Percentiles rank a stretch among this genome's conserved stretches.
Evolutionary conservation across 2,113 vertebrate genomes (phyloP).

Genomic region (Lophura nycthemera): DNA sequence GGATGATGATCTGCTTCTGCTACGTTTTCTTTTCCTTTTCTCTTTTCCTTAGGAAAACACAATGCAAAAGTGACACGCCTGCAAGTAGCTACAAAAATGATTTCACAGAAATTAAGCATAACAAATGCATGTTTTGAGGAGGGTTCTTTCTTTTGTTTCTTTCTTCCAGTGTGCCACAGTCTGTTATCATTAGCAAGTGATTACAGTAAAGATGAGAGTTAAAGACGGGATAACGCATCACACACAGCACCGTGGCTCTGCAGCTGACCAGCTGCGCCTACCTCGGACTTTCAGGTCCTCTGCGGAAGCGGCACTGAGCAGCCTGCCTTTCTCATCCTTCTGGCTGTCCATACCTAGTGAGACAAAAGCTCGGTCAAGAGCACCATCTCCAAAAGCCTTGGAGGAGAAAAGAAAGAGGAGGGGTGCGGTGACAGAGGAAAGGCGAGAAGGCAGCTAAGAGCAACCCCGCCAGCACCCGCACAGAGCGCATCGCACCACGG

Average conservation of each 20-base stretch:
- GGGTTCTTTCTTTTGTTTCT: fast-evolving
- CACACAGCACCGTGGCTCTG: fast-evolving
- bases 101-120: background rate
- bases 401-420: fast-evolving
- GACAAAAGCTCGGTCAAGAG: background rate
- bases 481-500: fast-evolving
- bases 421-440: fast-evolving
- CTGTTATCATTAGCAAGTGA: fast-evolving
- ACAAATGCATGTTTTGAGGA: fast-evolving
- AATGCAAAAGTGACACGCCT: background rate
- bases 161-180: fast-evolving
- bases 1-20: conserved; percentile 85
- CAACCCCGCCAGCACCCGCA: fast-evolving
- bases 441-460: fast-evolving
- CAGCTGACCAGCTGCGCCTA: background rate
- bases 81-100: background rate
- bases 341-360: conserved; percentile 63
- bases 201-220: fast-evolving
- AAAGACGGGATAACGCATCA: fast-evolving
- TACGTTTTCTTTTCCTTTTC: conserved; percentile 84
- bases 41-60: conserved; percentile 74
- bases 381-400: fast-evolving
- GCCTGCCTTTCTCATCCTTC: conserved; percentile 41
- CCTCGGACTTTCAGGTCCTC: conserved; percentile 62
- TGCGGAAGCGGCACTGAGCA: background rate